A percentile compares a stretch with the other conserved stretches of the same genome.
phyloP scores from a whole-genome alignment of 1,140 invertebrate species.

The Drosophila pallidifrons region DNA sequence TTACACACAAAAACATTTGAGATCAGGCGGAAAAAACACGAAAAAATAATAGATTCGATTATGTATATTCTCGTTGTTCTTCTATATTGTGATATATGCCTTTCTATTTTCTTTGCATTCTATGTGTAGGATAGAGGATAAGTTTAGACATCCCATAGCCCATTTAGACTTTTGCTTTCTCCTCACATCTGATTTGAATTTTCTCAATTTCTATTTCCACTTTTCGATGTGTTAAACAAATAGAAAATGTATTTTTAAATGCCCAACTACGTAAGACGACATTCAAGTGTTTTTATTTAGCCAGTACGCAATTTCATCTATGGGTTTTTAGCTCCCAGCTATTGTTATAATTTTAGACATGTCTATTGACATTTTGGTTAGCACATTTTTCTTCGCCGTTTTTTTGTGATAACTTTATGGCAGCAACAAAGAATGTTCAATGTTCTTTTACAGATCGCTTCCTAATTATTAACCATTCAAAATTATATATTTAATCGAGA shows the following conservation, averaged over 20 bases:
- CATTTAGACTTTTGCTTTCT: conserved; percentile 54
- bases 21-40: conserved; percentile 15
- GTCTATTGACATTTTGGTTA: conserved; percentile 45
- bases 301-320: conserved; percentile 58
- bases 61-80: conserved; percentile 31
- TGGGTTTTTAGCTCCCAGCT: conserved; percentile 21
- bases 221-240: conserved; percentile 43
- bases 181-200: conserved; percentile 44
- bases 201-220: conserved; percentile 59
- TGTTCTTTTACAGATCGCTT: conserved; percentile 14
- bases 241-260: conserved; percentile 68
- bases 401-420: conserved; percentile 31
- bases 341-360: conserved; percentile 42
- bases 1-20: conserved; percentile 50
- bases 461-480: background rate
- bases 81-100: conserved; percentile 15
- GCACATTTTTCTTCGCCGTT: conserved; percentile 30
- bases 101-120: background rate
- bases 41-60: conserved; percentile 52
- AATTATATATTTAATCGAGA: background rate
- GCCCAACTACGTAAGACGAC: conserved; percentile 79
- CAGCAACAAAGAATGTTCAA: conserved; percentile 5
- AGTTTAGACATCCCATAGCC: conserved; percentile 1
- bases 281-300: conserved; percentile 82
- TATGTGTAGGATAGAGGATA: conserved; percentile 2